Conservation (phyloP, 2,797 vertebrate species). For the Rachycentron canadum region DNA sequence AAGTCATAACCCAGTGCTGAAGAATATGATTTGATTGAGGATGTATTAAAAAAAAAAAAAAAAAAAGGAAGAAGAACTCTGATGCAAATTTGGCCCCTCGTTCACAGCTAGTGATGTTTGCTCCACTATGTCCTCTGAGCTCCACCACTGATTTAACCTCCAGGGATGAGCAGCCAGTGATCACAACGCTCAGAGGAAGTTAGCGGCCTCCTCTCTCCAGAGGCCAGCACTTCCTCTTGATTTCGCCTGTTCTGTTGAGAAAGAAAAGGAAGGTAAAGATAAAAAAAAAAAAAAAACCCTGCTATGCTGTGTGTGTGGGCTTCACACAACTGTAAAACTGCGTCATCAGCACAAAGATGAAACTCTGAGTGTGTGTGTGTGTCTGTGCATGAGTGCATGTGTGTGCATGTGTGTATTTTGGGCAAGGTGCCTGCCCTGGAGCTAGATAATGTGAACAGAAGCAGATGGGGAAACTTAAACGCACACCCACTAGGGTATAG, state of each 20-base stretch:
- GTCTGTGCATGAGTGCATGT: slow-evolving; percentile 36
- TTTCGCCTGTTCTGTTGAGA: slow-evolving; percentile 75
- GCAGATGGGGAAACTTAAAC: slow-evolving; percentile 86
- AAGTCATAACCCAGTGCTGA: slow-evolving; percentile 36
- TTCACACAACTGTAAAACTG: slow-evolving; percentile 84
- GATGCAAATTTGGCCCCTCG: slow-evolving; percentile 75
- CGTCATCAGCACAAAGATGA: slow-evolving; percentile 86
- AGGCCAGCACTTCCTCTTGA: slow-evolving; percentile 81
- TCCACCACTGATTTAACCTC: slow-evolving; percentile 77
- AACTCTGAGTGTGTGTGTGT: slow-evolving; percentile 59
- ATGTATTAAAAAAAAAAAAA: slow-evolving; percentile 49
- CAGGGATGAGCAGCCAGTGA: slow-evolving; percentile 77
- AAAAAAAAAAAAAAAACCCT: slow-evolving; percentile 70
- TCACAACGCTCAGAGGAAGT: slow-evolving; percentile 83
- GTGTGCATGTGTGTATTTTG: slow-evolving; percentile 80
- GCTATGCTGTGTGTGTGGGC: slow-evolving; percentile 82
- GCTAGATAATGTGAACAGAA: slow-evolving; percentile 86
- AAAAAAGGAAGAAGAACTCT: slow-evolving; percentile 54
- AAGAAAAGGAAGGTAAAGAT: slow-evolving; percentile 79
- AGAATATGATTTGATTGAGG: slow-evolving; percentile 55
- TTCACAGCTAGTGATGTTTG: slow-evolving; percentile 71
- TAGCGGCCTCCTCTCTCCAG: slow-evolving; percentile 81
- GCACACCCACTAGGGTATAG: slow-evolving; percentile 85
- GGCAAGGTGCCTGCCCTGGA: slow-evolving; percentile 84
- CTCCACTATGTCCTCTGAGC: slow-evolving; percentile 72